Evolutionary conservation across 2,113 vertebrate species (phyloP), one percentile per base, ranked within the genome.

Genomic region (Abramis brama): DNA sequence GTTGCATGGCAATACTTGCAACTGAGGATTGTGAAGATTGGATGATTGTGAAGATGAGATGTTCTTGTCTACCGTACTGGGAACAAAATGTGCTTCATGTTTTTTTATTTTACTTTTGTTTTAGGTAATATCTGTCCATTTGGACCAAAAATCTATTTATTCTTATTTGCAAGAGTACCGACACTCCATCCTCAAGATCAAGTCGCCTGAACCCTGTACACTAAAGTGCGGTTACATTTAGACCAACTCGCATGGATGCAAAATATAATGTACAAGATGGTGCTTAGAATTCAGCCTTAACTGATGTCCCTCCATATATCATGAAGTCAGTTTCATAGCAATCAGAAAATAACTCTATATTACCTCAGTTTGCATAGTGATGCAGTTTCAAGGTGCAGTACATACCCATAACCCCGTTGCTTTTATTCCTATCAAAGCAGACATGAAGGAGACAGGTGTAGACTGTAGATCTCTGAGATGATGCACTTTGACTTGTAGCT

Each of bases 1-100:
- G 85, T 94, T 68, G 93, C 94, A 94, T 94, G 93, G 91, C 91
- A 92, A 93, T 91, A 88, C 45, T 85, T 88, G 79, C 88, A 85
- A 79, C 64, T 21, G 23, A 36, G 62, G 59, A 33, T 68, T 68
- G 36, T 73, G 30, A 25, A 70, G 43, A 83, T n/a, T 39, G 27
- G 27, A 79, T n/a, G 5, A 43, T 59, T 59, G 68, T 43, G 30
- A 59, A 83, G 64, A 71, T 83, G 68, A 83, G 68, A 73, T 73
- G 12, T 68, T 70, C 62, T 73, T 36, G 9, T 82, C 27, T 82
- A 12, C 25, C 25, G 23, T 52, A 25, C 21, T 36, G 17, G 21
- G 21, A 39, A 21, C 45, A 55, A 66, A 55, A 36, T n/a, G 15
- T 78, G 27, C 27, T 52, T 23, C 75, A n/a, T 27, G 57, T 57